Conservation (phyloP, 2,797 vertebrate genomes). For the Allobates femoralis region DNA sequence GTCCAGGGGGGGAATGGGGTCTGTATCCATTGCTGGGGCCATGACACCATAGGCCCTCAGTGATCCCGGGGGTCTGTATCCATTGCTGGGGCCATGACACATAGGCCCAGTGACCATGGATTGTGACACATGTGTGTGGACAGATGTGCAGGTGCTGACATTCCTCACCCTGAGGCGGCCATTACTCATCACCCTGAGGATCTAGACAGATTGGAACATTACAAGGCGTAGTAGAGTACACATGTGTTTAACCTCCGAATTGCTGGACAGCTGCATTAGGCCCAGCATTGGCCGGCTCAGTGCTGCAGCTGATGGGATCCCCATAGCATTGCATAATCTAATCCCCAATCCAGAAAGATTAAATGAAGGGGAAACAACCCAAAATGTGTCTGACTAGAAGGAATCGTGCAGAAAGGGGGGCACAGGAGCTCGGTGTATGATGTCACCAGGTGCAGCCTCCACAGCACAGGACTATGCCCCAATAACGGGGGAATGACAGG, state of each 20-base stretch:
- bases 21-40: too few species aligned
- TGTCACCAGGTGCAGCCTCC: neutral
- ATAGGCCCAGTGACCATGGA: too few species aligned
- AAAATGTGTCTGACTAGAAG: neutral
- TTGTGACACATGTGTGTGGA: too few species aligned
- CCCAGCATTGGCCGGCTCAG: neutral
- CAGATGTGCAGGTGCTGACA: conserved; percentile 1
- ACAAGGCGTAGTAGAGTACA: neutral
- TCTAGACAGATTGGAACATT: neutral
- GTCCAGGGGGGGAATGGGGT: too few species aligned
- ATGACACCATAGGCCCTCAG: too few species aligned
- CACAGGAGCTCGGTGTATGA: neutral
- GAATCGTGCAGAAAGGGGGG: neutral
- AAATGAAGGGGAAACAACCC: neutral
- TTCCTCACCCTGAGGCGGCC: neutral
- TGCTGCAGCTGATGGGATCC: neutral
- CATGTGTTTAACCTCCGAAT: neutral
- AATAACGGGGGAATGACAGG: neutral
- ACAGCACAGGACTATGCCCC: neutral
- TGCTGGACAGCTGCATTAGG: neutral
- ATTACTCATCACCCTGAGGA: neutral
- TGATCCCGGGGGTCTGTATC: too few species aligned
- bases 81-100: too few species aligned
- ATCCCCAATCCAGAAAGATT: neutral
- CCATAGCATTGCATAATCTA: neutral